Conservation (phyloP, 2,888 invertebrate species). For the Mechanitis messenoides region DNA sequence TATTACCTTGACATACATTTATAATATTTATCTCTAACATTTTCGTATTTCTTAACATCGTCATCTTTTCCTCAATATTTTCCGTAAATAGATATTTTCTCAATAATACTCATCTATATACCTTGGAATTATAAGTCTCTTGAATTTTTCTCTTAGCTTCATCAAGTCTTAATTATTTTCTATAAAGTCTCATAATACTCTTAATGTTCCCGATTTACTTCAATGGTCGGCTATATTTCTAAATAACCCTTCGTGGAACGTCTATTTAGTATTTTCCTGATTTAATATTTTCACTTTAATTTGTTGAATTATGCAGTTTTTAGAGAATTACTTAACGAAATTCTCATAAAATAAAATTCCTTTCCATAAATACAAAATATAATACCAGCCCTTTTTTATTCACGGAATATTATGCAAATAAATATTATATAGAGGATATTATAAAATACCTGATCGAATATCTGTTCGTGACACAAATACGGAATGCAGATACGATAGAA, state of each 20-base stretch:
- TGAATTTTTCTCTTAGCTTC: conserved; percentile 47
- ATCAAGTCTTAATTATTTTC: conserved; percentile 45
- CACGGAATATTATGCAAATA: not conserved
- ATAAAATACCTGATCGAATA: conserved; percentile 10
- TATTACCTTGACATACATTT: too few relatives aligned
- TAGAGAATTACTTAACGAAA: too few relatives aligned
- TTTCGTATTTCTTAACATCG: conserved; percentile 7
- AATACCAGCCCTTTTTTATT: not conserved
- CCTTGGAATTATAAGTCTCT: conserved; percentile 53
- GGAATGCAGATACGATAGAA: conserved; percentile 30
- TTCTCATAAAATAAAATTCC: too few relatives aligned
- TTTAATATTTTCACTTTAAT: not conserved
- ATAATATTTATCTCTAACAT: not conserved
- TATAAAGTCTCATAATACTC: conserved; percentile 30
- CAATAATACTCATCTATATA: conserved; percentile 47
- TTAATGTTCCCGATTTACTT: conserved; percentile 18
- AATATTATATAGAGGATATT: not conserved
- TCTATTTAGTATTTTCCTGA: not conserved
- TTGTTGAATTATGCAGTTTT: too few relatives aligned
- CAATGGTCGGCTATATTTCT: conserved; percentile 5
- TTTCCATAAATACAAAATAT: too few relatives aligned
- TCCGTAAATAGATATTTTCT: conserved; percentile 28
- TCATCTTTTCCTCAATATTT: conserved; percentile 31
- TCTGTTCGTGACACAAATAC: conserved; percentile 26
- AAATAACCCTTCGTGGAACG: not conserved